Base-by-base conservation (phyloP, 2,888 invertebrate genomes). In the Ophion ellenae region DNA sequence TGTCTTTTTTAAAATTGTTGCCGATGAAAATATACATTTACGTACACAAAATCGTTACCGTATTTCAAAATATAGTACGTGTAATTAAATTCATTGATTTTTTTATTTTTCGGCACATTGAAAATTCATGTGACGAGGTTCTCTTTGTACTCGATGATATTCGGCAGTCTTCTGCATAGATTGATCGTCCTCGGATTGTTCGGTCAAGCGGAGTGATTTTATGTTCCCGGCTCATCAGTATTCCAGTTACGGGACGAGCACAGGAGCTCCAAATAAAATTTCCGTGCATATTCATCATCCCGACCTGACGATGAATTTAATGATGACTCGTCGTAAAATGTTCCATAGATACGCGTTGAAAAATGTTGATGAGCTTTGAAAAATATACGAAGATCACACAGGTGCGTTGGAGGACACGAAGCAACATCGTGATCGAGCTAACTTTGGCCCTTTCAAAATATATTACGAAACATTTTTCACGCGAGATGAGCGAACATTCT, bases 191-290 rank as follows among this genome's bases (percentile, higher is more conserved):
- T 85, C 78, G 57, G 32, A 63, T 20, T 10, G 32, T 70, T 53
- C 45, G 70, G 10, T 47, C 36, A 32, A 64, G 28, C 57, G 57
- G 67, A 59, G 45, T 40, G 71, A 84, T 28, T 63, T 40, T 45
- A 61, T 73, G 57, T 71, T 70, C 24, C 7, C 20, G 17, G 2
- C 74, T 85, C 78, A 81, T 78, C 57, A 70, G 78, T 78, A 78
- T 85, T 78, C 78, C 40, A 64, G 24, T 47, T 74, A 70, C 28
- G 53, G 59, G 24, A 74, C 78, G 45, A 4, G 17, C 14, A 17
- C 53, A 17, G 7, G 17, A 64, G 57, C 57, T 47, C 5, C 57
- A 47, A 53, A 53, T 53, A 14, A 80, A 63, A 69, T 69, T 73
- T 36, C 32, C 63, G 79, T 47, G 61, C 4, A 69, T 53, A 73